Percentiles rank a stretch among this genome's conserved stretches.
These are phyloP conservation scores for Crotophaga sulcirostris DNA, from an alignment of 2,113 vertebrate species.

Conservation along the genomic window DNA sequence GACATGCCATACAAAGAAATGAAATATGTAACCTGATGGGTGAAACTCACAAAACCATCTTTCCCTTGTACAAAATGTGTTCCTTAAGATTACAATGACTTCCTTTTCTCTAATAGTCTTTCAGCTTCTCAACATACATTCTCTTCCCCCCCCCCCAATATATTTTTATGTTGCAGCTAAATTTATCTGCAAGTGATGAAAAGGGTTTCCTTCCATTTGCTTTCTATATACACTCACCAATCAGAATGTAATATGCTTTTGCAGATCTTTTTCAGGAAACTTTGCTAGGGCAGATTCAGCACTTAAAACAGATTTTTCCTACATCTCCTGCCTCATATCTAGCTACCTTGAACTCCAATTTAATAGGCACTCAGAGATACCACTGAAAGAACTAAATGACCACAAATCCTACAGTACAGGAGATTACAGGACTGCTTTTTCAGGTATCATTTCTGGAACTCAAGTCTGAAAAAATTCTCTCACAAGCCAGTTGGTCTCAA, in stretches of 20 bases:
- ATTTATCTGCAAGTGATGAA: slow-evolving; percentile 37
- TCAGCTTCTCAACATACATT: background rate
- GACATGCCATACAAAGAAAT: background rate
- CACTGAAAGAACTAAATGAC: slow-evolving; percentile 27
- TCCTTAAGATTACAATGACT: background rate
- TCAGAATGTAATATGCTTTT: slow-evolving; percentile 17
- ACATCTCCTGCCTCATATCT: slow-evolving; percentile 27
- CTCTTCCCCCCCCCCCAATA: background rate
- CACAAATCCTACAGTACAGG: background rate
- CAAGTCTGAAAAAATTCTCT: slow-evolving; percentile 55
- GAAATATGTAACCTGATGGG: background rate
- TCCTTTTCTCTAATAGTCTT: background rate
- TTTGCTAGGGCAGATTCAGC: slow-evolving; percentile 53
- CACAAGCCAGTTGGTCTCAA: slow-evolving; percentile 29
- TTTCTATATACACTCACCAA: slow-evolving; percentile 38
- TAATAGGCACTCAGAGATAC: slow-evolving; percentile 15
- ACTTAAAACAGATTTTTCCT: slow-evolving; percentile 43
- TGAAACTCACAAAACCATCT: background rate
- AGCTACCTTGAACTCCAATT: slow-evolving; percentile 46
- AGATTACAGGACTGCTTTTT: slow-evolving; percentile 25
- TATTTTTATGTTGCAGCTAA: background rate
- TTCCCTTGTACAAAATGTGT: background rate
- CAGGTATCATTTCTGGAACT: slow-evolving; percentile 26
- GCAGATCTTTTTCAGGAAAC: slow-evolving; percentile 31
- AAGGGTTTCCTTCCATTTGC: slow-evolving; percentile 53